phyloP scores from a whole-genome alignment of 1,140 invertebrate genomes.

The Odontomachus brunneus region DNA sequence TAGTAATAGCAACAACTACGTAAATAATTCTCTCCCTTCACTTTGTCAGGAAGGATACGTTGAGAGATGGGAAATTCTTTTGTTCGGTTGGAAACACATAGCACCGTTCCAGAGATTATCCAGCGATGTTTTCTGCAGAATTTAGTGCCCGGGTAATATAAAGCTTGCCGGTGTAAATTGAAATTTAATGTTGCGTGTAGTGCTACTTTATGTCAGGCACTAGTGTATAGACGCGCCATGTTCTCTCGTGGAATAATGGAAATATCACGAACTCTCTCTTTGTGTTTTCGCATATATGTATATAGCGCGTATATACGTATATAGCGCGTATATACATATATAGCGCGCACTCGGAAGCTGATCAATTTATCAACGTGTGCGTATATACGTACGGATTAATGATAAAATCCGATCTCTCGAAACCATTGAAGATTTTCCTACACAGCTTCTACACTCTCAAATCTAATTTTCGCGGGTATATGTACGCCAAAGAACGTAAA shows the following conservation, averaged over 20 bases:
- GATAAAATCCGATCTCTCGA: no score
- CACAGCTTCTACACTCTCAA: no score
- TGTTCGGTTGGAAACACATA: conserved; percentile 5
- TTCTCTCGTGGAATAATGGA: conserved; percentile 21
- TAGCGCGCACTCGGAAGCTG: no score
- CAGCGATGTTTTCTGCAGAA: conserved; percentile 17
- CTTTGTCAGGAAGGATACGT: not conserved
- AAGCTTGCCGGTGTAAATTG: conserved; percentile 31
- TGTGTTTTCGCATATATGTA: not conserved
- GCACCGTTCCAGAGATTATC: conserved; percentile 14
- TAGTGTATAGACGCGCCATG: conserved; percentile 3
- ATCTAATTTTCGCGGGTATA: no score
- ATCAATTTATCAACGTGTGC: conserved; percentile 9
- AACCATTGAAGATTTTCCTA: no score
- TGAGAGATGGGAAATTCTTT: conserved; percentile 3
- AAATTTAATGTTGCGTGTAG: conserved; percentile 54
- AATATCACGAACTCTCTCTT: conserved; percentile 13
- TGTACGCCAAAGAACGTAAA: no score
- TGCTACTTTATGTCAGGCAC: conserved; percentile 2
- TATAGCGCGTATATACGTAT: not conserved
- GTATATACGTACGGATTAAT: not conserved
- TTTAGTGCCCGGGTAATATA: conserved; percentile 32
- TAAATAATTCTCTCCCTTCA: not conserved
- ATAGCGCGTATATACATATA: not conserved
- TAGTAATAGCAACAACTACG: not conserved